Conservation (phyloP, 2,797 vertebrate genomes). For the Aythya fuligula region DNA sequence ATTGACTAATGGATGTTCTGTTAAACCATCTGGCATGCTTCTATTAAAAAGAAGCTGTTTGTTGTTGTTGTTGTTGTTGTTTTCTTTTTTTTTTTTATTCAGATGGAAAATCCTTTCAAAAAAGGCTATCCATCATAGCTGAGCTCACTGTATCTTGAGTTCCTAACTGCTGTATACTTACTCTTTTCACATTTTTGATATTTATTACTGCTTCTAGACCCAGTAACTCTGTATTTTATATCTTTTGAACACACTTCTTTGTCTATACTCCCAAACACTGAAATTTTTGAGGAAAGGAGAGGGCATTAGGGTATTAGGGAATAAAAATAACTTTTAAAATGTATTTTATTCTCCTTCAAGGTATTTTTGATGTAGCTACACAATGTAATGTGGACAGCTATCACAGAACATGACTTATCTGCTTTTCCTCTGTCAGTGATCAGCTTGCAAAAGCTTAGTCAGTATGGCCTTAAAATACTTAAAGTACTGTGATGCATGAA, state of each 20-base stretch:
- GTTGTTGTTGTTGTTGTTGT: neutral
- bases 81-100: neutral
- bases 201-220: neutral
- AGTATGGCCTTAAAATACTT: neutral
- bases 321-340: neutral
- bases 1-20: constrained; percentile 54
- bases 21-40: constrained; percentile 45
- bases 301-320: neutral
- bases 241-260: neutral
- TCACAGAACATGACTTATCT: neutral
- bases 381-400: neutral
- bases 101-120: constrained; percentile 43
- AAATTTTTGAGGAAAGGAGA: neutral
- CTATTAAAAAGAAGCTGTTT: neutral
- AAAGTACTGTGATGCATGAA: neutral
- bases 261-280: neutral
- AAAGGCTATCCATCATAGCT: neutral
- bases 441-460: neutral
- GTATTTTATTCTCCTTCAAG: neutral
- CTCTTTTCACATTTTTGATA: neutral
- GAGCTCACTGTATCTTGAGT: neutral
- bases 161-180: neutral
- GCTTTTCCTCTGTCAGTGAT: neutral
- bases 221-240: neutral
- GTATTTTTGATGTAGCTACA: neutral